Evolutionary conservation across 2,888 invertebrate genomes (phyloP).

Genomic region (Cyclophora punctaria): DNA sequence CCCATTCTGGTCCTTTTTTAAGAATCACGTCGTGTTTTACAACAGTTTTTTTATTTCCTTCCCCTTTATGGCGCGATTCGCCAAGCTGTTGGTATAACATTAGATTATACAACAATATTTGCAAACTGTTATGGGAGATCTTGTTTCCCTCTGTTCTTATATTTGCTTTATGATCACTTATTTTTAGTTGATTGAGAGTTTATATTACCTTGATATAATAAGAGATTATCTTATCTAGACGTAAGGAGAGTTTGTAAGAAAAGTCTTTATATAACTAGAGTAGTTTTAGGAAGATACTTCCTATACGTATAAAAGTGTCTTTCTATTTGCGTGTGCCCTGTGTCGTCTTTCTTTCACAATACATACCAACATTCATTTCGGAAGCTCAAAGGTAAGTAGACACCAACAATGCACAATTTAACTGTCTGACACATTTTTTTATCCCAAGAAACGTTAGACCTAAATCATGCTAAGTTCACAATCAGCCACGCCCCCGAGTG

Average conservation of each 20-base stretch:
- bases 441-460: constrained; percentile 35
- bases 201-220: too few relatives aligned
- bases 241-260: too few relatives aligned
- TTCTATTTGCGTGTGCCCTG: too few relatives aligned
- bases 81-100: constrained; percentile 11
- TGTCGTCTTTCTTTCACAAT: neutral
- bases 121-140: constrained; percentile 2
- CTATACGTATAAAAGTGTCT: too few relatives aligned
- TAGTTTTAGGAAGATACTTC: too few relatives aligned
- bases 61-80: constrained; percentile 22
- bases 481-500: constrained; percentile 64
- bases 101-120: constrained; percentile 13
- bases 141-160: too few relatives aligned
- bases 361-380: constrained; percentile 7
- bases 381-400: constrained; percentile 22
- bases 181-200: too few relatives aligned
- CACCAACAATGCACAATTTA: constrained; percentile 14
- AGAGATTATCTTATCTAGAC: too few relatives aligned
- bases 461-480: constrained; percentile 43
- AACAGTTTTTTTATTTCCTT: constrained; percentile 43
- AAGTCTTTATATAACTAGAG: too few relatives aligned
- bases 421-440: constrained; percentile 19
- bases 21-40: constrained; percentile 42
- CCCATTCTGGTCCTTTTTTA: constrained; percentile 43
- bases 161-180: too few relatives aligned